Base-by-base conservation (phyloP, 2,113 vertebrate species). In the Speoplatyrhinus poulsoni region DNA sequence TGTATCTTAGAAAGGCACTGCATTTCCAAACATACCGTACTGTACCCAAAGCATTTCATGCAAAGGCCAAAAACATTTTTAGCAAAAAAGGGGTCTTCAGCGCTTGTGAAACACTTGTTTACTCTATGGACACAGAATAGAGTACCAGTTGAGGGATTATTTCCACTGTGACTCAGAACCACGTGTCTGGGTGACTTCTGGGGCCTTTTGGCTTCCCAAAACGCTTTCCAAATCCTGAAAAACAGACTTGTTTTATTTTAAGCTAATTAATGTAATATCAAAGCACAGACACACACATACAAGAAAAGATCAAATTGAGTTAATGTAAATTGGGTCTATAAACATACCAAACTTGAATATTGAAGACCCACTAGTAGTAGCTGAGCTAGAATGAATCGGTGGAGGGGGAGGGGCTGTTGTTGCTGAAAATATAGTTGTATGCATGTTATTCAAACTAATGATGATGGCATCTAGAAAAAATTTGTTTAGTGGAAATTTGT, bases 201-300 rank as follows among this genome's bases (percentile, higher is more conserved):
- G 97, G 95, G 60, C 96, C 98, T 91, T 98, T 98, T 11, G 97
- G 96, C 86, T 96, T 98, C 50, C 90, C 90, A 86, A 99, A 96
- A 69, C 96, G 94, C 63, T 83, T 93, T 77, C 93, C 95, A 86
- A 98, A 98, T 73, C 94, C 98, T 99, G 69, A 50, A 62, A 50
- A 78, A 76, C 68, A 76, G 41, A 33, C 1, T 49, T 11, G 11
- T 0, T 41, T 47, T 65, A 7, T 54, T n/a, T 9, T 16, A 15
- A 56, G 8, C 7, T 10, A 12, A 26, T 59, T 36, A 1, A 7
- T 60, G 3, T 60, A 46, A 13, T 8, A 5, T n/a, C 12, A 41
- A 36, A 8, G 12, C 32, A 16, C 49, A 54, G 6, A 33, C 50
- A 11, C 50, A 11, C 12, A 11, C 13, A 52, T 52, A 49, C 19